These are phyloP conservation scores for Megaceryle torquata DNA, from an alignment of 2,113 vertebrate genomes.

Conservation along the genomic window DNA sequence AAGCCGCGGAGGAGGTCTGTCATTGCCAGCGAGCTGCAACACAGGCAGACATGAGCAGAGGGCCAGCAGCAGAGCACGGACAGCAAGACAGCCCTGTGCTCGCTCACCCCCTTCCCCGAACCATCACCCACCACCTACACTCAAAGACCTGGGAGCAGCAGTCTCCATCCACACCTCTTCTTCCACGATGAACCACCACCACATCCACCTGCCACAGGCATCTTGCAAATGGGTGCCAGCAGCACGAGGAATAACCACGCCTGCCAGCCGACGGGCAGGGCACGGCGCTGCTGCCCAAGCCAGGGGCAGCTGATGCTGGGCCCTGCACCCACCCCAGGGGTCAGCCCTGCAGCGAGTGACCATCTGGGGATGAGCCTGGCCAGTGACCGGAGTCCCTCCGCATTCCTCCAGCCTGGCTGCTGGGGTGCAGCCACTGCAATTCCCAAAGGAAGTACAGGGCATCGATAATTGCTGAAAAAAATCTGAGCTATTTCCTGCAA, in stretches of 20 bases:
- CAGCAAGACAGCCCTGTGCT: not conserved
- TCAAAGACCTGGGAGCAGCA: not conserved
- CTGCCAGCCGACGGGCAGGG: fast-evolving
- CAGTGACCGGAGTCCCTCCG: fast-evolving
- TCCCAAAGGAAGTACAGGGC: slow-evolving; percentile 50
- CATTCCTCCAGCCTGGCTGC: not conserved
- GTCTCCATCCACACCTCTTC: not conserved
- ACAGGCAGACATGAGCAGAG: fast-evolving
- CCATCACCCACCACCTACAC: not conserved
- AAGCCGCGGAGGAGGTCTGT: not conserved
- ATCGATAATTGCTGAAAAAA: slow-evolving; percentile 40
- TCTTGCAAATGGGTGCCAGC: not conserved
- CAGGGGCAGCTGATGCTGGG: not conserved
- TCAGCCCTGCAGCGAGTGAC: not conserved
- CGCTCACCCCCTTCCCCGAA: not conserved
- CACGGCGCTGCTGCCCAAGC: not conserved
- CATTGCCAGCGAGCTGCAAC: not conserved
- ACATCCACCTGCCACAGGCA: not conserved
- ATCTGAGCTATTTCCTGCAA: slow-evolving; percentile 65
- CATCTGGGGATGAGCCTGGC: not conserved
- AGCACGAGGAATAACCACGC: not conserved
- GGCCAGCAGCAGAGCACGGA: not conserved
- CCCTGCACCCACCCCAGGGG: not conserved
- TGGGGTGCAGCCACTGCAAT: not conserved
- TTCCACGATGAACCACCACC: not conserved